Conservation (phyloP, 2,113 vertebrate genomes). For the Synodontis membranacea region DNA sequence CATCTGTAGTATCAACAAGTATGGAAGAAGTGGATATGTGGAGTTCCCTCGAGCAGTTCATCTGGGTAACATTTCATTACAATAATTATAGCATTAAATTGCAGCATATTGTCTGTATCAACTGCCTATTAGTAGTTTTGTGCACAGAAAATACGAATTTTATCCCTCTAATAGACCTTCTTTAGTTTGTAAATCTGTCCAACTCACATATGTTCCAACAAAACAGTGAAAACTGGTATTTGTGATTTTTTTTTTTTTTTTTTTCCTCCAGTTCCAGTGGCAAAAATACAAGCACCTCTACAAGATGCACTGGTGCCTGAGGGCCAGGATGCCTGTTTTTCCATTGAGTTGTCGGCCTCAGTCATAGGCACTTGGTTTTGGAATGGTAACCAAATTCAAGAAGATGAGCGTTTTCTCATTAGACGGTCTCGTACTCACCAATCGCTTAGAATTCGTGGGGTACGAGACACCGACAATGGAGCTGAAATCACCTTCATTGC, state of each 20-base stretch:
- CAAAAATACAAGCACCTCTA: constrained; percentile 81
- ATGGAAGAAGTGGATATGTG: constrained; percentile 84
- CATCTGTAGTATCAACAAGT: constrained; percentile 83
- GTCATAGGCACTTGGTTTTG: constrained; percentile 87
- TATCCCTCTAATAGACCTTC: neutral
- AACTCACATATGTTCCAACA: neutral
- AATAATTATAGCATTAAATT: neutral
- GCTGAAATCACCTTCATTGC: constrained; percentile 85
- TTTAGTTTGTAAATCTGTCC: neutral
- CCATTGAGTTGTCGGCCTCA: constrained; percentile 83
- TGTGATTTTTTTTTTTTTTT: constrained; percentile 42
- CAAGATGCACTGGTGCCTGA: constrained; percentile 79
- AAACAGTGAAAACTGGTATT: neutral
- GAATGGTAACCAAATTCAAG: constrained; percentile 78
- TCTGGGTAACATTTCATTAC: constrained; percentile 76
- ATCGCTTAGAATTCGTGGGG: constrained; percentile 76
- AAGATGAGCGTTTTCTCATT: constrained; percentile 71
- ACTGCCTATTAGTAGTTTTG: neutral
- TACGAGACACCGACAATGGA: constrained; percentile 76
- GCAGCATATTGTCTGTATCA: neutral
- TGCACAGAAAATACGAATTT: neutral
- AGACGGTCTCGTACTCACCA: constrained; percentile 76
- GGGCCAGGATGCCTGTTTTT: constrained; percentile 81
- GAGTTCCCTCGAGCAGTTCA: constrained; percentile 87
- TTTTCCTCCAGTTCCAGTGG: constrained; percentile 87